phyloP scores from a whole-genome alignment of 2,113 vertebrate genomes.

The Heterochromis multidens region DNA sequence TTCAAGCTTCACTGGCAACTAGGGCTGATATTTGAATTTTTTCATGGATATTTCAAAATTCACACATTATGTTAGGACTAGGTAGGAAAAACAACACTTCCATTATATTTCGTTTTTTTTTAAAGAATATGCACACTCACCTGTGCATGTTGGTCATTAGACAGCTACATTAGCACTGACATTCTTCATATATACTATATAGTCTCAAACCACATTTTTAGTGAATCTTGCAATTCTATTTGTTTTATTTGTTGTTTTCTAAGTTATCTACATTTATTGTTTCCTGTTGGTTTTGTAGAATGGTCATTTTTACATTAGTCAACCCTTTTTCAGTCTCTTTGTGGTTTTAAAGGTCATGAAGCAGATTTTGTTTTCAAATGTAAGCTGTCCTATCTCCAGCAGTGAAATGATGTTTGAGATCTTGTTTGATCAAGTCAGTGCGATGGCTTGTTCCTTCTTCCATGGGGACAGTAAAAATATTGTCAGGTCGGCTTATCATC shows the following conservation, averaged over 20 bases:
- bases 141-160: neutral
- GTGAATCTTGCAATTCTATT: neutral
- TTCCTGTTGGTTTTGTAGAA: neutral
- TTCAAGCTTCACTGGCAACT: no score
- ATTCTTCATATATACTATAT: neutral
- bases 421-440: conserved; percentile 18
- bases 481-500: conserved; percentile 43
- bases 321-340: neutral
- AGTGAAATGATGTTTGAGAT: conserved; percentile 15
- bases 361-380: neutral
- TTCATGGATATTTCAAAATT: neutral
- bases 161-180: neutral
- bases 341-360: neutral
- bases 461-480: conserved; percentile 14
- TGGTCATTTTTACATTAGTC: neutral
- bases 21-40: no score
- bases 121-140: neutral
- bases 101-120: fast-evolving
- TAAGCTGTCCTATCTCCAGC: neutral
- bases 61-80: neutral
- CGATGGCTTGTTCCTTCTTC: conserved; percentile 21
- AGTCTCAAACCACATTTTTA: neutral
- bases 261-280: neutral
- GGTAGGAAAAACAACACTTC: neutral
- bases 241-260: neutral